Evolutionary conservation across 2,113 vertebrate species (phyloP), one percentile per base, ranked within the genome.

Genomic region (Corapipo altera): DNA sequence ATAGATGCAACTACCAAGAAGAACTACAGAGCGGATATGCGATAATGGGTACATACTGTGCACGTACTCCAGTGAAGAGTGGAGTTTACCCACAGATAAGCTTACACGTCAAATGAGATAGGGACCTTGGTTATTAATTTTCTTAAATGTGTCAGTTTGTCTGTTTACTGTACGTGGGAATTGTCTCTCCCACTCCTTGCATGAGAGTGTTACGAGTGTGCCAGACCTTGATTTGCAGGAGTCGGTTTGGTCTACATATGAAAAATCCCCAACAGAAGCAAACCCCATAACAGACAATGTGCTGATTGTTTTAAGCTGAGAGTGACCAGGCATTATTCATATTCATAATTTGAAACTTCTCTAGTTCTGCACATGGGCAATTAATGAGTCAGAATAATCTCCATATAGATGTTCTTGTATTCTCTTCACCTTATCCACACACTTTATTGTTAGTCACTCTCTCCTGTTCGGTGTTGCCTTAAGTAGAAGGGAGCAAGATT

Each of bases 171-270:
- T 18, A 65, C 13, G 5, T 64, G 24, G 20, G 22, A 90, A 76
- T 1, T 5, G 21, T 77, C 52, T 86, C 51, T 37, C 14, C 90
- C 41, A 37, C 19, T 72, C 43, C 26, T 70, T 55, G 5, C 11
- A 54, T 0, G 1, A 24, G 23, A n/a, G 8, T 39, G 15, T 32
- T 35, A 51, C 0, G 3, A 18, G 2, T 1, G 1, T 58, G 17
- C 14, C 27, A 41, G 57, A 52, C 6, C 30, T 51, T 75, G 70
- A 67, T 33, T 64, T 81, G 10, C 15, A 79, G 67, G 15, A 85
- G n/a, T 54, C 26, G 66, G 17, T 76, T 88, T 79, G 20, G 9
- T 2, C 14, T 30, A 8, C 12, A 15, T 2, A 19, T 39, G 19
- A 44, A 71, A 89, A 59, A 26, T 7, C 8, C 3, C 2, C 26